Base-by-base conservation (phyloP, 2,888 invertebrate genomes). In the Atrina japonica region DNA sequence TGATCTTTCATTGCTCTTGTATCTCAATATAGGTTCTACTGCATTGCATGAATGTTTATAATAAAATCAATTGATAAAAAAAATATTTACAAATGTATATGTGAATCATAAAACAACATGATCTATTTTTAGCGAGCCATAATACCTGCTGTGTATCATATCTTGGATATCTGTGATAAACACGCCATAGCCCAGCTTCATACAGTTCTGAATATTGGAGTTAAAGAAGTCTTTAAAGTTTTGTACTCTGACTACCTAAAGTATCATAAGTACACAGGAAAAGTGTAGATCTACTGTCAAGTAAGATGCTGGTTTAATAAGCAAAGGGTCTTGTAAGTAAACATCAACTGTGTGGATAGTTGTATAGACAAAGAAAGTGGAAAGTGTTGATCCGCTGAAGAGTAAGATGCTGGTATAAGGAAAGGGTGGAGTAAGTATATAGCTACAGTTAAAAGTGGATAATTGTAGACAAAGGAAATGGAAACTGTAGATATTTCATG, bases 81-180 rank as follows among this genome's bases (percentile, higher is more conserved):
- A 14, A 3, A 27, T 27, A 53, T 53, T 53, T 53, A 7, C 27
- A 14, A 53, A 14, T 27, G 53, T 53, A 25, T 6, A 23, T 9
- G 9, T 23, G n/a, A 11, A 30, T 7, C 0, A 18, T 3, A 16
- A 49, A 49, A 18, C 16, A 29, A 16, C 56, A 21, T 52, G 40
- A 56, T 56, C 49, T 11, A 41, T 23, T 80, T 83, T 52, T 81
- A 86, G 86, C 79, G 82, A 72, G 76, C 78, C 1, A 35, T 86
- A 56, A 56, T 83, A 35, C 78, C 81, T 14, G 83, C 77, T 0
- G 65, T 86, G 2, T 82, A 84, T 70, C 76, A 80, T 50, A 59
- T 86, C 58, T 66, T 86, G 69, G 84, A 86, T 65, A 75, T 86
- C 14, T 81, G 84, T 75, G 85, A 86, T 59, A 77, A 74, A 11